Evolutionary conservation across 2,888 invertebrate species (phyloP).

Genomic region (Hermaeophaga mercurialis): DNA sequence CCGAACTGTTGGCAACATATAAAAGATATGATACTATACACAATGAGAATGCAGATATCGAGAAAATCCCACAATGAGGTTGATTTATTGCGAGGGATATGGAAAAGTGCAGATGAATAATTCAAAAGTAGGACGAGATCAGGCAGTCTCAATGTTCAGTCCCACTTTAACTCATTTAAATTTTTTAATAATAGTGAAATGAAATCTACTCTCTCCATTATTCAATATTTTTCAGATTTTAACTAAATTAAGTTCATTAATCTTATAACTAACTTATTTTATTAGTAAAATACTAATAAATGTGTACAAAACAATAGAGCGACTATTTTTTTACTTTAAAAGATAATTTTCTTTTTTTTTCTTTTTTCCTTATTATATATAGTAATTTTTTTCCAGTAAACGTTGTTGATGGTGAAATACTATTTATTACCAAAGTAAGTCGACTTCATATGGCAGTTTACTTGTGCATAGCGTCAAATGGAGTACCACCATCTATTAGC

Average conservation of each 20-base stretch:
- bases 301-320: too few relatives aligned
- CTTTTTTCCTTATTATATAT: too few relatives aligned
- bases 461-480: constrained; percentile 91
- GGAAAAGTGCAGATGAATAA: constrained; percentile 32
- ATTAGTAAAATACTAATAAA: too few relatives aligned
- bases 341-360: too few relatives aligned
- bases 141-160: not conserved
- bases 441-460: constrained; percentile 92
- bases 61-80: constrained; percentile 33
- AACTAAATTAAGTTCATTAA: too few relatives aligned
- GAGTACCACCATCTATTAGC: constrained; percentile 89
- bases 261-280: too few relatives aligned
- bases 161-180: constrained; percentile 3
- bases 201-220: too few relatives aligned
- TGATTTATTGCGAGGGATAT: constrained; percentile 34
- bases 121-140: constrained; percentile 24
- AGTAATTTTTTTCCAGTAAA: constrained; percentile 72
- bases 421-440: constrained; percentile 86
- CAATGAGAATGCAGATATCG: constrained; percentile 36
- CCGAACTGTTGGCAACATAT: not conserved
- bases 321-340: too few relatives aligned
- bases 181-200: constrained; percentile 13
- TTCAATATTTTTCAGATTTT: too few relatives aligned
- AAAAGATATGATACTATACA: constrained; percentile 28
- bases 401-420: constrained; percentile 84